Conservation (phyloP, 2,113 vertebrate genomes). For the Dermatemys mawii region DNA sequence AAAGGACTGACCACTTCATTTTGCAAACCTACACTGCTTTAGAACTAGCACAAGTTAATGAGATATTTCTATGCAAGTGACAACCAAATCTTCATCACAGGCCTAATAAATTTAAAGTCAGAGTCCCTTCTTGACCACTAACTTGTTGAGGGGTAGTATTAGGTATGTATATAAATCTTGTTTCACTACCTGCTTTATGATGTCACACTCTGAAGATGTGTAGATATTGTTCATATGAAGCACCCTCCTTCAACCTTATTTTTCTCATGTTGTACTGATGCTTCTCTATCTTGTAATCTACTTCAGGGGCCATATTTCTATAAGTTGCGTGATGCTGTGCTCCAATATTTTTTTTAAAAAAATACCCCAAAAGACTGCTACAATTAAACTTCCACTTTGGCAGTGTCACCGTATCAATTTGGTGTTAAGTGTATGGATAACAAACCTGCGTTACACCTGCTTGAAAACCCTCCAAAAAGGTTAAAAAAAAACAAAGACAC, state of each 20-base stretch:
- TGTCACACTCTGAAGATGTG: not conserved
- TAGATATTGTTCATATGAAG: not conserved
- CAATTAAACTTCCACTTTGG: not conserved
- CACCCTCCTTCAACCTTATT: not conserved
- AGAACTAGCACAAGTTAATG: not conserved
- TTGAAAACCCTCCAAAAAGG: not conserved
- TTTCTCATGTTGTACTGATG: not conserved
- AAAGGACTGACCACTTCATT: rapidly evolving
- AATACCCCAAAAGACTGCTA: not conserved
- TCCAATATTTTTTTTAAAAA: not conserved
- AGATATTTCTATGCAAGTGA: not conserved
- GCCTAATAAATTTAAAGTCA: not conserved
- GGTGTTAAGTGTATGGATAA: not conserved
- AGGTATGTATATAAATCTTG: not conserved
- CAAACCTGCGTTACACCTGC: not conserved
- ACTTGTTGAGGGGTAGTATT: not conserved
- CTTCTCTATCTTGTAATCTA: not conserved
- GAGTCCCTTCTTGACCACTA: not conserved
- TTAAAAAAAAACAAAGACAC: no score
- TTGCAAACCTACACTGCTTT: not conserved
- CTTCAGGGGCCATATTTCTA: not conserved
- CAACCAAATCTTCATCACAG: not conserved
- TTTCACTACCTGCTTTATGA: not conserved
- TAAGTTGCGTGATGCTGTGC: not conserved
- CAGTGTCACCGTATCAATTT: not conserved